Conservation (phyloP, 2,113 vertebrate genomes). For the Donacobius atricapilla region DNA sequence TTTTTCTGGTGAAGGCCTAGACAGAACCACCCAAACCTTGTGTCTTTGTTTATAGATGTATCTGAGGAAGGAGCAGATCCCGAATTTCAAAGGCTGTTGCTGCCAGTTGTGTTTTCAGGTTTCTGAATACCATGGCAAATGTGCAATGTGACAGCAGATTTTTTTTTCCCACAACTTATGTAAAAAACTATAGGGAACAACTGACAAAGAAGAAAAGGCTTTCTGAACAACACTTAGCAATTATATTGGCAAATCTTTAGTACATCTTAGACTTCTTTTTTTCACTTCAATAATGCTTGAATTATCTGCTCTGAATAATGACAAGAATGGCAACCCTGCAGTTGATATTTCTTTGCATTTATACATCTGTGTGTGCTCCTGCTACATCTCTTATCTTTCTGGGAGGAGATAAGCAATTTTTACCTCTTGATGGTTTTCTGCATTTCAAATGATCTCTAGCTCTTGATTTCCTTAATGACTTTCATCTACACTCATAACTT, state of each 20-base stretch:
- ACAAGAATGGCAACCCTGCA: neutral
- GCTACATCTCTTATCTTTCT: neutral
- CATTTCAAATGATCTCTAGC: neutral
- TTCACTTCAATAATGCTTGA: neutral
- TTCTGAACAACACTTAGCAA: neutral
- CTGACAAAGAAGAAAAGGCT: neutral
- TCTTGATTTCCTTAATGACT: neutral
- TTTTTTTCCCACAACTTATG: neutral
- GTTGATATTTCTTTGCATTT: neutral
- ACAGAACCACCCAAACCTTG: neutral
- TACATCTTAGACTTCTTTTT: neutral
- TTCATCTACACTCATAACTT: neutral
- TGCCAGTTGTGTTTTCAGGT: neutral
- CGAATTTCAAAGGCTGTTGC: neutral
- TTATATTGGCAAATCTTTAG: neutral
- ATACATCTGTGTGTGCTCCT: neutral
- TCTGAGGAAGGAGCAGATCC: neutral
- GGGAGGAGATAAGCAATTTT: neutral
- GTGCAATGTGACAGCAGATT: neutral
- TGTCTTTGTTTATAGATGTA: neutral
- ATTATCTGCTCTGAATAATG: neutral
- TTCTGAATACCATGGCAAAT: neutral
- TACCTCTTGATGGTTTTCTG: neutral
- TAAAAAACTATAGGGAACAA: neutral
- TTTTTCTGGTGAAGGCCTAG: neutral